Evolutionary conservation across 2,797 vertebrate genomes (phyloP).

Genomic region (Acipenser ruthenus): DNA sequence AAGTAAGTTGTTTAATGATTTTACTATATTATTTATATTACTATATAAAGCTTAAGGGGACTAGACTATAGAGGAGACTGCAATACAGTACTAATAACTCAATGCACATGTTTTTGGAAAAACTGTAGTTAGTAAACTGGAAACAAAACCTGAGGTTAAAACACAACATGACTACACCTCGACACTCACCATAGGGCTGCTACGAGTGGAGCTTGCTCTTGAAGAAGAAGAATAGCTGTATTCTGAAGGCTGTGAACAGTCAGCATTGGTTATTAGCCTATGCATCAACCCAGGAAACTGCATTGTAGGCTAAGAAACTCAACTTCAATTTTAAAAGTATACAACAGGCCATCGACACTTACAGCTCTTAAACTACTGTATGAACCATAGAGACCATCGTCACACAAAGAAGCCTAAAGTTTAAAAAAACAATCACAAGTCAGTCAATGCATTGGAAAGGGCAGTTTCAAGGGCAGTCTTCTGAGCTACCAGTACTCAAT

Average conservation of each 20-base stretch:
- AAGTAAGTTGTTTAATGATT: no score
- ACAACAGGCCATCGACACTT: slow-evolving; percentile 52
- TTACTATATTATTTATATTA: no score
- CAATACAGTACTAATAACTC: no score
- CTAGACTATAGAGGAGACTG: no score
- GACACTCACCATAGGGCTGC: slow-evolving; percentile 84
- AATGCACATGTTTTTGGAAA: no score
- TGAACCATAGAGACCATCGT: slow-evolving; percentile 65
- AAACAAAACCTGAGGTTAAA: background rate
- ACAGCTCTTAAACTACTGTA: slow-evolving; percentile 68
- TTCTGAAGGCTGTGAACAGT: slow-evolving; percentile 78
- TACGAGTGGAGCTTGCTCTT: slow-evolving; percentile 76
- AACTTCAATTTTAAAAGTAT: slow-evolving; percentile 21
- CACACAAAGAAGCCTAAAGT: slow-evolving; percentile 70
- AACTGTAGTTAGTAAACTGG: no score
- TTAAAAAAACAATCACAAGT: slow-evolving; percentile 29
- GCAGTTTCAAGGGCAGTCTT: no score
- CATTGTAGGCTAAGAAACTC: slow-evolving; percentile 12
- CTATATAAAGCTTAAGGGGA: no score
- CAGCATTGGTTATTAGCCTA: slow-evolving; percentile 18
- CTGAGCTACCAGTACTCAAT: no score
- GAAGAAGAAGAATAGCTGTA: slow-evolving; percentile 85
- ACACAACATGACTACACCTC: slow-evolving; percentile 29
- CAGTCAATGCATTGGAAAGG: no score
- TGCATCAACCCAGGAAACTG: background rate